phyloP scores from a whole-genome alignment of 2,888 invertebrate genomes.

The Brachyopa scutellaris region DNA sequence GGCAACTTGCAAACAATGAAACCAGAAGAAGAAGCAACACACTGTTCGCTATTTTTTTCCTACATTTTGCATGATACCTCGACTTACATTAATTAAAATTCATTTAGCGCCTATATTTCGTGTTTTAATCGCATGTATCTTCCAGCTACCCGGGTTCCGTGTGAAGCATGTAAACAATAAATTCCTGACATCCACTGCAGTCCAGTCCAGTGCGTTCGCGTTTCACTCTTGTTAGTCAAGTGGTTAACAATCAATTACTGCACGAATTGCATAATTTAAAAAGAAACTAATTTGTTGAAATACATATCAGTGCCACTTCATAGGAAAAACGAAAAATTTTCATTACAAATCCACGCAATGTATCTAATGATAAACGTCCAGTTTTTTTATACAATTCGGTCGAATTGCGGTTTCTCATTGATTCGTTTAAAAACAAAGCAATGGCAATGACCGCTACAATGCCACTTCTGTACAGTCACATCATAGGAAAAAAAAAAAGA shows the following conservation, averaged over 20 bases:
- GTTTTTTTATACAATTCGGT: too few relatives aligned
- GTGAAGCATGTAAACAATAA: conserved; percentile 25
- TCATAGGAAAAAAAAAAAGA: too few relatives aligned
- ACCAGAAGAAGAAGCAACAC: conserved; percentile 25
- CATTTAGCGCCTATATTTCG: conserved; percentile 18
- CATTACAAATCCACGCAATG: background rate
- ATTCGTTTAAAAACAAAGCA: too few relatives aligned
- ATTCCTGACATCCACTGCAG: conserved; percentile 41
- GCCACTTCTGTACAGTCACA: too few relatives aligned
- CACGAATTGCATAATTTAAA: conserved; percentile 58
- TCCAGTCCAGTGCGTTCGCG: conserved; percentile 4
- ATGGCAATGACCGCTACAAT: too few relatives aligned
- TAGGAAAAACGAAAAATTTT: background rate
- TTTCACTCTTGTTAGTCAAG: conserved; percentile 25
- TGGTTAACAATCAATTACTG: conserved; percentile 41
- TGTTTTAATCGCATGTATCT: conserved; percentile 21
- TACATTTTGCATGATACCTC: too few relatives aligned
- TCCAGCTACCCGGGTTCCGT: conserved; percentile 7
- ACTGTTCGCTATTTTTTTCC: too few relatives aligned
- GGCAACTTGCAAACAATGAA: background rate
- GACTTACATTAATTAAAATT: too few relatives aligned
- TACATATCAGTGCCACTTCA: background rate
- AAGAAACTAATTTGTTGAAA: conserved; percentile 10
- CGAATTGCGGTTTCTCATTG: too few relatives aligned
- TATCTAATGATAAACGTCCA: background rate